Percentiles rank a stretch among this genome's conserved stretches.
Conservation (phyloP, 2,113 vertebrate species). For the Ochotona curzoniae region DNA sequence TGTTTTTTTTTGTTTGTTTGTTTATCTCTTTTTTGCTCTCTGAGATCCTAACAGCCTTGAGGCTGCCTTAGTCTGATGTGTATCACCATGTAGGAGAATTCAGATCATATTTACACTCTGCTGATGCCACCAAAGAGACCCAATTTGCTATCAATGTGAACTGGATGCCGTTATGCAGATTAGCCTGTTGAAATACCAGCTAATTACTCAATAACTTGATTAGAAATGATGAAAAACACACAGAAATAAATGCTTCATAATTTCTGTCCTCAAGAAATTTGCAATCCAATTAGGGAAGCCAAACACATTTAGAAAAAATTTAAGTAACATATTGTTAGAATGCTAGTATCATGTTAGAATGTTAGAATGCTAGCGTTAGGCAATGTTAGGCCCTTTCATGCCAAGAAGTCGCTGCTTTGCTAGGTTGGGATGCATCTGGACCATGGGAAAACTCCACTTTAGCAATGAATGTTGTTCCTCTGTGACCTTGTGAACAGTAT, state of each 20-base stretch:
- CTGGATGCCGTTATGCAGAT: not conserved
- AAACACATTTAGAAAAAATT: constrained; percentile 3
- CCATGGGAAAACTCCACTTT: too few relatives aligned
- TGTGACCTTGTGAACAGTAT: too few relatives aligned
- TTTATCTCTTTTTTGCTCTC: not conserved
- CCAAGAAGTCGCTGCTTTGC: too few relatives aligned
- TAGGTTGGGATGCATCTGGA: too few relatives aligned
- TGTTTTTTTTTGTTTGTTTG: not conserved
- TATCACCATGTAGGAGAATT: not conserved
- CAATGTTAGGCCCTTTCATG: too few relatives aligned
- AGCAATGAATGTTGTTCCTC: too few relatives aligned
- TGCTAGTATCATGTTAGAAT: too few relatives aligned
- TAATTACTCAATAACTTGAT: not conserved
- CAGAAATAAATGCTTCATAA: not conserved
- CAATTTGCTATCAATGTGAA: constrained; percentile 18
- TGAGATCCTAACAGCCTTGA: not conserved
- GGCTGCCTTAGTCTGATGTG: not conserved
- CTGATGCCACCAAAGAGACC: not conserved
- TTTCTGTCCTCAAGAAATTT: not conserved
- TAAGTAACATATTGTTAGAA: not conserved
- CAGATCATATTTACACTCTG: not conserved
- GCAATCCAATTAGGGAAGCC: not conserved
- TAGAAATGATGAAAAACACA: not conserved
- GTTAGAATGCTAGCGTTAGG: too few relatives aligned
- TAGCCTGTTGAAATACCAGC: not conserved